phyloP scores from a whole-genome alignment of 2,113 vertebrate species.

The Opisthocomus hoazin region DNA sequence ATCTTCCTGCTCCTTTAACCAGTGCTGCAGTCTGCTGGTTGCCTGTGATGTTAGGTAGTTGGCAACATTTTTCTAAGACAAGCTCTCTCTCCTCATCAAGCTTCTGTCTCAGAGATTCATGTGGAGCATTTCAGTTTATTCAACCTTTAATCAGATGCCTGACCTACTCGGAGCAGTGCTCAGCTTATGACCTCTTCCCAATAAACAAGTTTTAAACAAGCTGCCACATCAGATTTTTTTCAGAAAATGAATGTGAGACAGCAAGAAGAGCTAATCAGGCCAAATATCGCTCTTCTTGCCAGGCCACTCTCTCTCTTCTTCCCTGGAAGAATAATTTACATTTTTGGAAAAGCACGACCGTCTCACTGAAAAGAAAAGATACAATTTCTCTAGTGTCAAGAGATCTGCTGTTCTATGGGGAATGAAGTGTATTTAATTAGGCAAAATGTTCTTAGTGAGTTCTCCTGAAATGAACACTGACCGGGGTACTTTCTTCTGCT shows the following conservation, averaged over 20 bases:
- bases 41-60: not conserved
- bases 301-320: not conserved
- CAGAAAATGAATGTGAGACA: not conserved
- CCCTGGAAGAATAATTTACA: not conserved
- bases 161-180: slow-evolving; percentile 13
- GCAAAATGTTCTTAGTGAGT: not conserved
- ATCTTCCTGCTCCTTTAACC: not conserved
- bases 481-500: not conserved
- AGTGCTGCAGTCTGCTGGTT: not conserved
- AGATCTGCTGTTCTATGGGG: not conserved
- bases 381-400: rapidly evolving
- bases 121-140: slow-evolving; percentile 31
- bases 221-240: slow-evolving; percentile 53
- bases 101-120: slow-evolving; percentile 39
- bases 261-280: not conserved
- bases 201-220: slow-evolving; percentile 62
- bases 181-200: slow-evolving; percentile 43
- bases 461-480: not conserved
- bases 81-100: slow-evolving; percentile 26
- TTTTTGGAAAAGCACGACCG: not conserved
- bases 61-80: slow-evolving; percentile 3
- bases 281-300: not conserved
- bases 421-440: not conserved
- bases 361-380: not conserved
- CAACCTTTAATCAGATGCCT: slow-evolving; percentile 46